Conservation (phyloP, 2,113 vertebrate species). For the Lutjanus erythropterus region DNA sequence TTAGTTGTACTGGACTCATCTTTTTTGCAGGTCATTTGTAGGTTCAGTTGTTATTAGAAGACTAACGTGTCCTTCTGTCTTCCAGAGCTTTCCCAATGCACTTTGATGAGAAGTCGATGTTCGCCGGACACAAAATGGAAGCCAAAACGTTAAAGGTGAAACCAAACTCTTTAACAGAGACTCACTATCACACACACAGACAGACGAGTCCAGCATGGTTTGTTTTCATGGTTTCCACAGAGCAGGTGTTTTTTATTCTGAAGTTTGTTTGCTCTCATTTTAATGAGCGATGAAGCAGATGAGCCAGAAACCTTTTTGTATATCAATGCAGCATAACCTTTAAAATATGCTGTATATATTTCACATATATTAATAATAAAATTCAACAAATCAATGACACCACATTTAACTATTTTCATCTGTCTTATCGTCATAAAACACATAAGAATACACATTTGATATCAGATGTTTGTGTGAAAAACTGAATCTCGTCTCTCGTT, state of each 20-base stretch:
- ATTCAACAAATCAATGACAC: not conserved
- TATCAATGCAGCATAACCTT: not conserved
- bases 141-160: constrained; percentile 94
- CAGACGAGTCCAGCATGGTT: not conserved
- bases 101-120: constrained; percentile 99
- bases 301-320: not conserved
- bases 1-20: not conserved
- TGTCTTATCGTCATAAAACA: too few relatives aligned
- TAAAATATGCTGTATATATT: not conserved
- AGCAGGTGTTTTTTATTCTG: not conserved
- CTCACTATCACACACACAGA: not conserved
- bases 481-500: not conserved
- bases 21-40: not conserved
- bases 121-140: constrained; percentile 93
- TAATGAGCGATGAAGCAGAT: not conserved
- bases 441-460: too few relatives aligned
- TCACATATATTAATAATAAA: too few relatives aligned
- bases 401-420: not conserved
- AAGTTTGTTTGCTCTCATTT: not conserved
- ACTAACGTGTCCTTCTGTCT: constrained; percentile 32
- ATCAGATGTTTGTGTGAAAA: not conserved
- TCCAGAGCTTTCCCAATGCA: constrained; percentile 95
- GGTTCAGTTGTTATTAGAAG: not conserved
- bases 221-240: not conserved
- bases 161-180: too few relatives aligned